Evolutionary conservation across 2,888 invertebrate species (phyloP).

Genomic region (Pharmacophagus antenor): DNA sequence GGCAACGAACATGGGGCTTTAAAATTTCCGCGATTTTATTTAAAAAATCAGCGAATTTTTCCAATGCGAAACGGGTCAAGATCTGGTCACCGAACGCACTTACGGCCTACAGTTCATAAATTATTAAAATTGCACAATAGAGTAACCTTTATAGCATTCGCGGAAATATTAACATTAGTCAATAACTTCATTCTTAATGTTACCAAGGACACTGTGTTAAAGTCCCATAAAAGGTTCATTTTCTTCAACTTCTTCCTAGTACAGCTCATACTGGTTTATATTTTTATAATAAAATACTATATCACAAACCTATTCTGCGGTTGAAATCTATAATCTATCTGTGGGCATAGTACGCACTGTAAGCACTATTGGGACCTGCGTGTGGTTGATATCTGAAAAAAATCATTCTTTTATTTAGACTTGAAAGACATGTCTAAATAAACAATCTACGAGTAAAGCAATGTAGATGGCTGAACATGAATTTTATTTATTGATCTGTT

Average conservation of each 20-base stretch:
- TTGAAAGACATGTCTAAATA: too few species aligned
- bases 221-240: slow-evolving; percentile 11
- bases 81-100: slow-evolving; percentile 7
- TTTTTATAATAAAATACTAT: slow-evolving; percentile 21
- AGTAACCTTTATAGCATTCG: not conserved
- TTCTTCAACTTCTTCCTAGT: slow-evolving; percentile 4
- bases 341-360: slow-evolving; percentile 74
- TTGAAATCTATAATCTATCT: slow-evolving; percentile 51
- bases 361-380: slow-evolving; percentile 65
- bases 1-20: slow-evolving; percentile 8
- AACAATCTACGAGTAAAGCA: too few species aligned
- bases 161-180: not conserved
- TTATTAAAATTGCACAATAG: slow-evolving; percentile 1
- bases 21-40: slow-evolving; percentile 27
- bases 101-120: not conserved
- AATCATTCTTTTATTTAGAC: too few species aligned
- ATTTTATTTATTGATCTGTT: too few species aligned
- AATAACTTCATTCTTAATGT: not conserved
- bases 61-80: slow-evolving; percentile 15
- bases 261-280: slow-evolving; percentile 36
- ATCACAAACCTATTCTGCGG: slow-evolving; percentile 32
- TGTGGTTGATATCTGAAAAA: slow-evolving; percentile 72
- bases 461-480: too few species aligned
- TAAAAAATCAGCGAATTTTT: slow-evolving; percentile 29
- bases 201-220: not conserved